Percentiles rank a stretch among this genome's conserved stretches.
phyloP scores from a whole-genome alignment of 2,888 invertebrate genomes.

The Drosophila putrida region DNA sequence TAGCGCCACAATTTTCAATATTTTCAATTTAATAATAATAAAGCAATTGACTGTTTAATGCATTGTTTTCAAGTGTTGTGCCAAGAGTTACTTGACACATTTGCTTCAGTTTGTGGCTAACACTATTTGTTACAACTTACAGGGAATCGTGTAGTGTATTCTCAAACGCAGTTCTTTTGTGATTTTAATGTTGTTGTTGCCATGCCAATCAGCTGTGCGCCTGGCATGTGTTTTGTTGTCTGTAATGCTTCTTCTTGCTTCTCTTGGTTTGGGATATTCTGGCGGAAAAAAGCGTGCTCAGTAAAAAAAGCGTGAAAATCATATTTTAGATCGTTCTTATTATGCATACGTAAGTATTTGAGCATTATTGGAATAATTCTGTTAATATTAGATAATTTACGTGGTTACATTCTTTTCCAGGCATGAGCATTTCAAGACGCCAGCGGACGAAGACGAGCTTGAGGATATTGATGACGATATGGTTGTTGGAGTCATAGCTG shows the following conservation, averaged over 20 bases:
- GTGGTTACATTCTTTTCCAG: conserved; percentile 37
- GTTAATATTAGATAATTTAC: neutral
- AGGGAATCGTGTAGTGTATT: conserved; percentile 21
- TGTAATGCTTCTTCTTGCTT: conserved; percentile 50
- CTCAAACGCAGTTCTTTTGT: neutral
- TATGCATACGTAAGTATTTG: conserved; percentile 67
- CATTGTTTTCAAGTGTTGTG: neutral
- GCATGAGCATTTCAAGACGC: conserved; percentile 79
- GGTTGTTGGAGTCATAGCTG: conserved; percentile 68
- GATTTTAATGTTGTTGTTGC: conserved; percentile 32
- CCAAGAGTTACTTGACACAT: neutral
- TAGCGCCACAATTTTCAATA: neutral
- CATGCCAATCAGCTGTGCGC: conserved; percentile 54
- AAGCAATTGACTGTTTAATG: neutral
- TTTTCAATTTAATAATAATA: neutral
- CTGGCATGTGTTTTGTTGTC: conserved; percentile 64
- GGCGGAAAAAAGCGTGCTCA: conserved; percentile 64
- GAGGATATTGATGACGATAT: conserved; percentile 78
- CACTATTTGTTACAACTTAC: neutral
- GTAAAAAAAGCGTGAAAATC: conserved; percentile 38
- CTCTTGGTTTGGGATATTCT: conserved; percentile 41
- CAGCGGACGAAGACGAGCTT: conserved; percentile 78
- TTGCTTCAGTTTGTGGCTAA: neutral
- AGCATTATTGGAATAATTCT: neutral
- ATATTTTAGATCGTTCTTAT: conserved; percentile 23